Percentiles rank a stretch among this genome's conserved stretches.
Conservation (phyloP, 2,113 vertebrate species). For the Gallinago jamesoni region DNA sequence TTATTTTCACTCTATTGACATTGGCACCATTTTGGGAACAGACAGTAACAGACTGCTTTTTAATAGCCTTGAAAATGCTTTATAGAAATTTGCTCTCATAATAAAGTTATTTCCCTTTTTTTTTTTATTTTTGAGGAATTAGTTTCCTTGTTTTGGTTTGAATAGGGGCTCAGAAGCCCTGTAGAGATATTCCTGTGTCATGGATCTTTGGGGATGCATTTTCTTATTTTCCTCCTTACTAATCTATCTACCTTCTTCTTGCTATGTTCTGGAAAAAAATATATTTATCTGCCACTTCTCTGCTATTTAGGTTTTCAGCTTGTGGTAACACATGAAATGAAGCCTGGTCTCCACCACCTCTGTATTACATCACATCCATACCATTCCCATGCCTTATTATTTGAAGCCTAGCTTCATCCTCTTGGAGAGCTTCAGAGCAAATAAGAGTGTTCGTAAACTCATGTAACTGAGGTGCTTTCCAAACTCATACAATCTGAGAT, state of each 20-base stretch:
- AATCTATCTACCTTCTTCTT: neutral
- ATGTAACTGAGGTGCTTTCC: neutral
- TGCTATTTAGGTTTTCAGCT: neutral
- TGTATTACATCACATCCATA: neutral
- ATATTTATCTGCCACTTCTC: neutral
- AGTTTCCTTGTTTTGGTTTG: conserved; percentile 48
- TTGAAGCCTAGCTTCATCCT: neutral
- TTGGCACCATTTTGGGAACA: conserved; percentile 35
- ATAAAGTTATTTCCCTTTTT: conserved; percentile 51
- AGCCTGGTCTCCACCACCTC: neutral
- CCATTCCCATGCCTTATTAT: neutral
- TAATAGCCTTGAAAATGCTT: conserved; percentile 53
- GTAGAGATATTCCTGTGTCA: neutral
- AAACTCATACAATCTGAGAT: neutral
- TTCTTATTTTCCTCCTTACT: neutral
- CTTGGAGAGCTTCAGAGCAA: neutral
- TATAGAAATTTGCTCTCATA: conserved; percentile 28
- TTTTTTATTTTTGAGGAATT: conserved; percentile 5
- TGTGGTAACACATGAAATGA: neutral
- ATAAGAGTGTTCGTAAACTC: neutral
- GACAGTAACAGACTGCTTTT: conserved; percentile 54
- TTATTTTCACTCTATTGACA: conserved; percentile 50
- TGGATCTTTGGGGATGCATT: neutral
- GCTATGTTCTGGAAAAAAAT: neutral
- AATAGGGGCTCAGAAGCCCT: neutral